These are phyloP conservation scores for Himalopsyche kuldschensis DNA, from an alignment of 2,888 invertebrate species.

Conservation along the genomic window DNA sequence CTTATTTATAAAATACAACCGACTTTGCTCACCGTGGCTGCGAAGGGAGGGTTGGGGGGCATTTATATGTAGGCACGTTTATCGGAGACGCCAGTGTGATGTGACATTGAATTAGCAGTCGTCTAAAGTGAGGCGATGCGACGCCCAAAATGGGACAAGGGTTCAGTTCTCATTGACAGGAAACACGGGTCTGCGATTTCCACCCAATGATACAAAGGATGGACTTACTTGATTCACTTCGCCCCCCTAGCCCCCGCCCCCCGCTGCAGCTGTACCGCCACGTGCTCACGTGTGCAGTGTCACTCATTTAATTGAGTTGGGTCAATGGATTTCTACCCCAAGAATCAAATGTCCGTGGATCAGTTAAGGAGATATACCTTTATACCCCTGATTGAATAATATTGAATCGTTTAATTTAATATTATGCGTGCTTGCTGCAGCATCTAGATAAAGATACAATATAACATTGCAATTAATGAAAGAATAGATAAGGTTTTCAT, in stretches of 20 bases:
- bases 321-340: not conserved
- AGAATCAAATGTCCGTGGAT: not conserved
- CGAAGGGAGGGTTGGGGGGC: too few relatives aligned
- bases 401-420: not conserved
- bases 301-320: conserved; percentile 6
- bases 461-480: too few relatives aligned
- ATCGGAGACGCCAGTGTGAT: conserved; percentile 2
- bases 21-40: too few relatives aligned
- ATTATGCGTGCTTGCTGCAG: too few relatives aligned
- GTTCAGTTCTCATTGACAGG: conserved; percentile 37
- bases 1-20: too few relatives aligned
- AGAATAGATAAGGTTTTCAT: too few relatives aligned
- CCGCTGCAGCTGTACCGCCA: not conserved
- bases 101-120: conserved; percentile 5
- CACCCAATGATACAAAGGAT: conserved; percentile 30
- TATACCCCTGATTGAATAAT: not conserved
- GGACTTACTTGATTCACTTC: not conserved
- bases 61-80: not conserved
- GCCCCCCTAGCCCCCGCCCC: not conserved
- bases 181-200: conserved; percentile 36
- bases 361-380: not conserved
- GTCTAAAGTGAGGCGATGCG: not conserved
- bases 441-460: too few relatives aligned
- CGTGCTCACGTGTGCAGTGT: conserved; percentile 1
- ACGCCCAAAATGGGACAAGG: conserved; percentile 22